Evolutionary conservation across 1,140 invertebrate genomes (phyloP), one percentile per base, ranked within the genome.

Genomic region (Varroa destructor): DNA sequence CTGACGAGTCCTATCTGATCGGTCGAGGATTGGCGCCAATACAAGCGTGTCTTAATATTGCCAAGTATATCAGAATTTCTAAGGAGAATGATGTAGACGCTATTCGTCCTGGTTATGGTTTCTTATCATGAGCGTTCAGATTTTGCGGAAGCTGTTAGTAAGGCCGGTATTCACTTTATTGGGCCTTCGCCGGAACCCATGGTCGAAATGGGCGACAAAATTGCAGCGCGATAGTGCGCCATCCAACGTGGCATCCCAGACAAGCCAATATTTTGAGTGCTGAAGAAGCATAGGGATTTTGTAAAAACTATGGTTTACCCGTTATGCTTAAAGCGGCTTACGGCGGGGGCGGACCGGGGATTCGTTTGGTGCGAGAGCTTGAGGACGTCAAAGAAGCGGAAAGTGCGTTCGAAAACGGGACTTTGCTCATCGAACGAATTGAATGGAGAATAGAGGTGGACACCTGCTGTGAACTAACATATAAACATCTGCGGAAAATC

Each of bases 131-230:
- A 75, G 67, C 75, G 75, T 51, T 73, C 74, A 12, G 56, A 74
- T n/a, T 73, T 74, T 43, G 71, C 74, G 1, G 6, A 95, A 78
- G 90, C 94, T 0, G 89, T 95, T 74, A 83, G 88, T 57, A 88
- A 98, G 82, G 88, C 90, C 73, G 94, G 91, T 0, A 87, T 99
- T 55, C 83, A 88, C 14, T 99, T 99, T 78, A 96, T 99, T 78
- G 97, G 97, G 3, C 97, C 97, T 0, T 86, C 87, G 10, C 92
- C 96, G 0, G 85, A 86, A 74, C 94, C 98, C 51, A 94, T 99
- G 6, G 86, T 89, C 74, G 87, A 90, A 80, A 74, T 76, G 74
- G 76, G 76, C 25, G 56, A 74, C 51, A 77, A 77, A 72, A 71
- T 71, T 55, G 74, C 73, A 1, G 51, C 56, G 73, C 76, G 36